phyloP scores from a whole-genome alignment of 2,888 invertebrate genomes.

The Drosophila hawaiiensis region DNA sequence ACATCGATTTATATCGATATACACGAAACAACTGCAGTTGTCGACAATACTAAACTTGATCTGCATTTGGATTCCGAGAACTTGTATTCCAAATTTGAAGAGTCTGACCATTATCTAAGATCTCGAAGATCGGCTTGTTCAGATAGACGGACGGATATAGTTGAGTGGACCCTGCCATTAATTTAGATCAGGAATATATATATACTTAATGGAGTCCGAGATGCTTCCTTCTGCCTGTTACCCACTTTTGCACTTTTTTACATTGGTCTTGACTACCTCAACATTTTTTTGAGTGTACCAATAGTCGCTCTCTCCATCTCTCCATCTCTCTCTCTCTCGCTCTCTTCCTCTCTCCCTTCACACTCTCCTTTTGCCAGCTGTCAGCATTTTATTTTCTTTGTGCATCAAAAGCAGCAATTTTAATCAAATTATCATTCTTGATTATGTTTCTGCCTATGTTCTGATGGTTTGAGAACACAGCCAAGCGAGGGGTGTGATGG shows the following conservation, averaged over 20 bases:
- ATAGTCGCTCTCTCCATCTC: not conserved
- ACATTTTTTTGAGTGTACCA: not conserved
- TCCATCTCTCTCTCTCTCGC: not conserved
- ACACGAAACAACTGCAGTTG: not conserved
- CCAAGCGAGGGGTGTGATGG: not conserved
- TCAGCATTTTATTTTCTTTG: constrained; percentile 60
- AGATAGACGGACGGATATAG: not conserved
- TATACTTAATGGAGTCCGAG: not conserved
- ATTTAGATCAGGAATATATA: not conserved
- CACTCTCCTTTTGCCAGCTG: constrained; percentile 33
- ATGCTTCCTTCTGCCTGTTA: too few relatives aligned
- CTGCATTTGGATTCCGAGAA: not conserved
- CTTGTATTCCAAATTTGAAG: not conserved
- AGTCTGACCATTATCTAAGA: too few relatives aligned
- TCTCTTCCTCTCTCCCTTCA: not conserved
- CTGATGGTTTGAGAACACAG: not conserved
- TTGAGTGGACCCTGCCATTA: not conserved
- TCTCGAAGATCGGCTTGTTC: too few relatives aligned
- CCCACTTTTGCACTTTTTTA: not conserved
- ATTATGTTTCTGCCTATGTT: constrained; percentile 32
- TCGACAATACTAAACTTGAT: not conserved
- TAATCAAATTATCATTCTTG: constrained; percentile 69
- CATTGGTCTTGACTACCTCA: too few relatives aligned
- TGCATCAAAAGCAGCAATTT: constrained; percentile 72
- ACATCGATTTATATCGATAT: too few relatives aligned